Evolutionary conservation across 1,140 invertebrate genomes (phyloP).

Genomic region (Cyclina sinensis): DNA sequence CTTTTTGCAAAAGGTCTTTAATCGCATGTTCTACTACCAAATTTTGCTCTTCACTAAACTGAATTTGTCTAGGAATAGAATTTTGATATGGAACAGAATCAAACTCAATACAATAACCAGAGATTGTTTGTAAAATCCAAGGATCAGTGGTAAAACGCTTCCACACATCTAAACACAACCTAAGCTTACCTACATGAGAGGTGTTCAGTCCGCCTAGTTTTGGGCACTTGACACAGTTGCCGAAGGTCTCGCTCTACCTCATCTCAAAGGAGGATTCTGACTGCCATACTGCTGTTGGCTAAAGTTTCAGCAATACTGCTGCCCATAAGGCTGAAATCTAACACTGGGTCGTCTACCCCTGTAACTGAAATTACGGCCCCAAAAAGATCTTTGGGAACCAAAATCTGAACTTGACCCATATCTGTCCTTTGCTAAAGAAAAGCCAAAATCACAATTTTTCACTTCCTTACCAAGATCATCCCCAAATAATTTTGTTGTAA

Average conservation of each 20-base stretch:
- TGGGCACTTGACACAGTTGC: conserved; percentile 10
- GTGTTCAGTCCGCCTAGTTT: conserved; percentile 25
- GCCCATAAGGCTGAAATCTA: not conserved
- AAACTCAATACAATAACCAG: conserved; percentile 41
- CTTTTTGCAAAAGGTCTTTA: conserved; percentile 5
- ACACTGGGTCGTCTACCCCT: no score
- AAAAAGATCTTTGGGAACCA: not conserved
- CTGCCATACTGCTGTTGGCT: not conserved
- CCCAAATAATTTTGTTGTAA: conserved; percentile 42
- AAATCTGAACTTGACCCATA: not conserved
- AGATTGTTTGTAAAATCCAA: conserved; percentile 38
- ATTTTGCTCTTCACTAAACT: conserved; percentile 19
- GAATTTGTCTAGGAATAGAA: conserved; percentile 13
- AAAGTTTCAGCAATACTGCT: not conserved
- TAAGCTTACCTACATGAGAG: conserved; percentile 11
- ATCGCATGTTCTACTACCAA: conserved; percentile 26
- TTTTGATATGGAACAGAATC: conserved; percentile 10
- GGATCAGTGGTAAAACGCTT: conserved; percentile 35
- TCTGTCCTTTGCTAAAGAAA: not conserved
- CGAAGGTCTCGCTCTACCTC: not conserved
- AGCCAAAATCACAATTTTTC: conserved; percentile 4
- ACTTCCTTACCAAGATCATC: conserved; percentile 45
- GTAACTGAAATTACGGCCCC: not conserved
- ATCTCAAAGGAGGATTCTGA: not conserved
- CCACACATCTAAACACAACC: conserved; percentile 35